Evolutionary conservation across 2,888 invertebrate genomes (phyloP).

Genomic region (Lutraria lutraria): DNA sequence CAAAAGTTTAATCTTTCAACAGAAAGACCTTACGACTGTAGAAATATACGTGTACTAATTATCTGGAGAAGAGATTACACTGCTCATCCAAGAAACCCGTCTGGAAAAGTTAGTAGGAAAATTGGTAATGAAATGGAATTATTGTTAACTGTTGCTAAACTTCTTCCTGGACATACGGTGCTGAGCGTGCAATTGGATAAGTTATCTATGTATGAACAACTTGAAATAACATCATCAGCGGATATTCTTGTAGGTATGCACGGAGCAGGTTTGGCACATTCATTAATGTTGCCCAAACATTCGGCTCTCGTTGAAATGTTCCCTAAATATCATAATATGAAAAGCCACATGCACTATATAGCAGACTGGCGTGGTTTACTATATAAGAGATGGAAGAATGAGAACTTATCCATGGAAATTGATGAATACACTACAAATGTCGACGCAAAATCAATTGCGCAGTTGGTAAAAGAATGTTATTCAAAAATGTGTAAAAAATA

Average conservation of each 20-base stretch:
- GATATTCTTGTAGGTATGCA: slow-evolving; percentile 85
- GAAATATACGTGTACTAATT: slow-evolving; percentile 77
- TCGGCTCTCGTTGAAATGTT: slow-evolving; percentile 83
- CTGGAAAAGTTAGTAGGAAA: slow-evolving; percentile 82
- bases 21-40: slow-evolving; percentile 74
- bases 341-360: neutral
- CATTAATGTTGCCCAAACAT: slow-evolving; percentile 82
- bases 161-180: slow-evolving; percentile 65
- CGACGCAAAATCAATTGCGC: too few relatives aligned
- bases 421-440: too few relatives aligned
- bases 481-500: too few relatives aligned
- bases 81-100: slow-evolving; percentile 85
- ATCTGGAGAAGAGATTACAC: slow-evolving; percentile 85
- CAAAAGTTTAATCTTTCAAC: slow-evolving; percentile 62
- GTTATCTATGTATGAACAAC: slow-evolving; percentile 81
- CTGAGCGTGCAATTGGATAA: slow-evolving; percentile 81
- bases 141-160: slow-evolving; percentile 67
- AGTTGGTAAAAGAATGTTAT: too few relatives aligned
- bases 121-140: slow-evolving; percentile 81
- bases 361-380: neutral
- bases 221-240: slow-evolving; percentile 64
- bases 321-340: slow-evolving; percentile 72
- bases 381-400: neutral
- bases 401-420: too few relatives aligned
- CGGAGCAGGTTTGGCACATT: slow-evolving; percentile 85